Conservation (phyloP, 2,888 invertebrate genomes). For the Netelia melanura region DNA sequence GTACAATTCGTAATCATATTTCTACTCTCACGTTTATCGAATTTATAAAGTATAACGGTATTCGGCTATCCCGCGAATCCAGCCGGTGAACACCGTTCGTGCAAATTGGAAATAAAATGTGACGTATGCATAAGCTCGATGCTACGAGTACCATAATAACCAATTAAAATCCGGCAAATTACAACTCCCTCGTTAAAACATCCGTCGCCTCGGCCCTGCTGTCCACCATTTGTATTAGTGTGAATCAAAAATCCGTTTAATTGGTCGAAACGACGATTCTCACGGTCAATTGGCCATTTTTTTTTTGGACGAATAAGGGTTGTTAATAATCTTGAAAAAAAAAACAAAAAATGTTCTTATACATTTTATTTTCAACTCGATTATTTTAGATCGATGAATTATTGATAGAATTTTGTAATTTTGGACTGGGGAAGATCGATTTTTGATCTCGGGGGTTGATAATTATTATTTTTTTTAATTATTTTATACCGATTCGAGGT, state of each 20-base stretch:
- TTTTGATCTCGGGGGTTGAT: constrained; percentile 18
- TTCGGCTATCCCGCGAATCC: neutral
- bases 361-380: too few relatives aligned
- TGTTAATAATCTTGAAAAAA: too few relatives aligned
- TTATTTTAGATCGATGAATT: too few relatives aligned
- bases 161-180: constrained; percentile 76
- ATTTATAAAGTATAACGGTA: neutral
- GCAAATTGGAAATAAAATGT: constrained; percentile 74
- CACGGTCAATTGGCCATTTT: neutral
- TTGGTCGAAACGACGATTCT: neutral
- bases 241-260: constrained; percentile 8
- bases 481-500: constrained; percentile 47
- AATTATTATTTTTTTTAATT: constrained; percentile 54
- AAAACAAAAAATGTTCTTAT: too few relatives aligned
- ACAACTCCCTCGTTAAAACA: constrained; percentile 41
- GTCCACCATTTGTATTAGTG: neutral
- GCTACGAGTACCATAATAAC: constrained; percentile 69
- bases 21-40: neutral
- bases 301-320: neutral
- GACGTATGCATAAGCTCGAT: constrained; percentile 65
- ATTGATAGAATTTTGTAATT: too few relatives aligned
- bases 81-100: constrained; percentile 35
- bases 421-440: constrained; percentile 18
- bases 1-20: neutral
- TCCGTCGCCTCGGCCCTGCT: neutral